Percentiles rank a stretch among this genome's conserved stretches.
phyloP scores from a whole-genome alignment of 35 echinoderm and acorn worm genomes.

The Stichopus chloronotus region DNA sequence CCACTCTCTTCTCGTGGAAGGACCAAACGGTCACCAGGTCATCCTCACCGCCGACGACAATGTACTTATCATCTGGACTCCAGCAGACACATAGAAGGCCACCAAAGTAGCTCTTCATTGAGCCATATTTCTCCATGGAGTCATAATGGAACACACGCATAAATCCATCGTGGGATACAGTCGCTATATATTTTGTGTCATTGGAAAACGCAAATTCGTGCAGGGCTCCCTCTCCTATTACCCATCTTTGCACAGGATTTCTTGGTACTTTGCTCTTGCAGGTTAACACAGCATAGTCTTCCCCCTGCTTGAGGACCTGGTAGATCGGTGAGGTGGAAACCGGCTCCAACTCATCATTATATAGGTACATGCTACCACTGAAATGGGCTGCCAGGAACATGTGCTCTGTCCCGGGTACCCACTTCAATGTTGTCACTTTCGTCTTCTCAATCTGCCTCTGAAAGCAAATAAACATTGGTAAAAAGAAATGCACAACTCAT shows the following conservation, averaged over 20 bases:
- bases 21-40: constrained; percentile 96
- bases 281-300: constrained; percentile 91
- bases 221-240: constrained; percentile 86
- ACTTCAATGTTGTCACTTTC: constrained; percentile 86
- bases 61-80: constrained; percentile 96
- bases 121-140: constrained; percentile 87
- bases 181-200: constrained; percentile 86
- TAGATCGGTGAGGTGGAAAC: constrained; percentile 88
- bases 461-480: constrained; percentile 32
- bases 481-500: background rate
- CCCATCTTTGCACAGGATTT: constrained; percentile 96
- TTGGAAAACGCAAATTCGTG: constrained; percentile 99
- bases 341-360: constrained; percentile 83
- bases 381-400: constrained; percentile 90
- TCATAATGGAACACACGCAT: constrained; percentile 95
- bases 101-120: constrained; percentile 99
- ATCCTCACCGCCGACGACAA: constrained; percentile 95
- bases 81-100: constrained; percentile 97
- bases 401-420: constrained; percentile 99
- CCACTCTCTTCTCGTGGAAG: constrained; percentile 81
- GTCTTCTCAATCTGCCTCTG: constrained; percentile 98
- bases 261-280: constrained; percentile 95
- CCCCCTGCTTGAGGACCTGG: constrained; percentile 90
- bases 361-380: constrained; percentile 96
- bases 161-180: constrained; percentile 95